Base-by-base conservation (phyloP, 2,888 invertebrate genomes). In the Onthophagus sagittarius region DNA sequence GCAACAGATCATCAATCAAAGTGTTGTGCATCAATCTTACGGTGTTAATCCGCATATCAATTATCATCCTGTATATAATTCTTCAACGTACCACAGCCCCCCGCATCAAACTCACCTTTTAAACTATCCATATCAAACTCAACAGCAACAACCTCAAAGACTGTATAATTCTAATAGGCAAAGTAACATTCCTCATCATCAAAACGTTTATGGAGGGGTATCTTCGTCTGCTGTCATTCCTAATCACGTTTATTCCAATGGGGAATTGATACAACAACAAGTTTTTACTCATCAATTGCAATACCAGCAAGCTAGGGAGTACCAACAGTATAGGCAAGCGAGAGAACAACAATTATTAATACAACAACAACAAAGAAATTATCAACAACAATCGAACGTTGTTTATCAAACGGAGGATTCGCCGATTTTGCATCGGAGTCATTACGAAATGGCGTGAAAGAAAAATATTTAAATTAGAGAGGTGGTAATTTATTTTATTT, bases 1-100 rank as follows among this genome's bases (percentile, higher is more conserved):
- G 32, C 23, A 23, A 3, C 69, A 72, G 32, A 78, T 83, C 79
- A 82, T 84, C 74, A 80, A 84, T 15, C 84, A 83, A 78, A 83
- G 82, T 74, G 79, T 84, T 53, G 83, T 85, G 71, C 85, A 85
- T 78, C 85, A 85, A 77, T 80, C 83, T 7, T 85, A 85, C 78
- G 85, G 84, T 62, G 82, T 85, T 3, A 78, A 81, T 6, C 82
- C 82, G 62, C 82, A 82, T 75, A 77, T 31, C 31, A 23, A 67
- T 6, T 67, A 67, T 32, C 32, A 67, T 23, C 7, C 67, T 67
- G 23, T 31, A 23, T 67, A 78, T 32, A 79, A 76, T 72, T 82
- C 82, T 73, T 77, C 80, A 4, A 77, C 77, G 2, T 82, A 82
- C 72, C 82, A 79, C 70, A 76, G 79, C 5, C 75, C 79, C 2